Base-by-base conservation (phyloP, 1,140 invertebrate genomes). In the Drosophila malerkotliana region DNA sequence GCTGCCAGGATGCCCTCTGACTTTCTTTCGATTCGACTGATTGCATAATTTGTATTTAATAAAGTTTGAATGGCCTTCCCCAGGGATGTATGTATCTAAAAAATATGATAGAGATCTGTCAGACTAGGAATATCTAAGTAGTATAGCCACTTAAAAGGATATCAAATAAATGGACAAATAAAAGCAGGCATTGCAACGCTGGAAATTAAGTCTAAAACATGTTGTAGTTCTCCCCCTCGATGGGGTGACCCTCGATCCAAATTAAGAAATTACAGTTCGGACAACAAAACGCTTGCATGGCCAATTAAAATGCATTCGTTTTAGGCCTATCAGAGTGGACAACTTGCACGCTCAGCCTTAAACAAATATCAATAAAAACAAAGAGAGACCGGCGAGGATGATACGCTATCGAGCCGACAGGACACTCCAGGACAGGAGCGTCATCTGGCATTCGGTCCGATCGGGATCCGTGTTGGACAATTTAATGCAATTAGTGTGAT, bases 401-500 rank as follows among this genome's bases (percentile, higher is more conserved):
- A 45, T 30, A 53, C 26, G 37, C 9, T 32, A 26, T 41, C 9
- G 15, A 44, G 15, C 14, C 26, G 3, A 8, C n/a, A 15, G 37
- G 30, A 26, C 14, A 37, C 53, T 18, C 37, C 45, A 58, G 64
- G 63, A 71, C 49, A 41, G 39, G 44, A 68, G 61, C 75, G 82
- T 81, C 83, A 82, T 73, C 83, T 82, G 82, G 78, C 57, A 44
- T 7, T n/a, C 21, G 14, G 44, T 45, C 41, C 44, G 76, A 63
- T 69, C 64, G 28, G 34, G 14, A 47, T 32, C 44, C 78, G 80
- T 82, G 78, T 72, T 72, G 69, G 73, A 76, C 82, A 87, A 87
- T 87, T 87, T 87, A 87, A 87, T 87, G 83, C 83, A 87, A 87
- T 87, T 87, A 87, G 82, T 87, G 75, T 59, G 77, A 85, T 85